Base-by-base conservation (phyloP, 2,797 vertebrate species). In the Halcyon badia region DNA sequence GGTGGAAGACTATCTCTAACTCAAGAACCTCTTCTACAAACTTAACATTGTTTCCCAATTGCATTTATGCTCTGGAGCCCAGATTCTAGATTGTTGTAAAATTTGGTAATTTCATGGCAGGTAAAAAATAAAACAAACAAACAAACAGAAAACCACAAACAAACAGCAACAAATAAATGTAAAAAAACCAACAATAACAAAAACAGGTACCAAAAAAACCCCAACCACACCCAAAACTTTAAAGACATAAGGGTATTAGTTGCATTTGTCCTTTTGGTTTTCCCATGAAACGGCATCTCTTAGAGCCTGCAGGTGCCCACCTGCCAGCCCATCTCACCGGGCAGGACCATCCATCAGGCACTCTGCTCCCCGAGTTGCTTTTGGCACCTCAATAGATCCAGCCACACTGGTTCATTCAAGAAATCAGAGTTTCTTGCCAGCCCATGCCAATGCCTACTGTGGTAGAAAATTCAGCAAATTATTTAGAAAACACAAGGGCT, bases 271-370 rank as follows among this genome's bases (percentile, higher is more conserved):
- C 28, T 64, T 52, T 61, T 19, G 11, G 8, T 16, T 65, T 58
- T 24, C 15, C 24, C 16, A 1, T 0, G 6, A 22, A 83, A 37
- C 20, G 26, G 22, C 52, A 10, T 26, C 61, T 24, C 60, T 24
- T 31, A 14, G n/a, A 54, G 28, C n/a, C 35, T 3, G 1, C 51
- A 77, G 42, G 26, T n/a, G 17, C 56, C 42, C 33, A 15, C 39
- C 56, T 26, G n/a, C 44, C 10, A 0, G 22, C 33, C 35, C 8
- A 1, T 80, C 49, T 41, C 66, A 16, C 8, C 0, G 1, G 33
- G 15, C 42, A 87, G 10, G 0, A 18, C 33, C 56, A 58, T 2
- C 52, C 69, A 31, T 1, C 31, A 3, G 10, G 26, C 0, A 0
- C 49, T 49, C 76, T 18, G 57, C 70, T 78, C n/a, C 31, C 49